phyloP scores from a whole-genome alignment of 1,140 invertebrate species.

The Episyrphus balteatus region DNA sequence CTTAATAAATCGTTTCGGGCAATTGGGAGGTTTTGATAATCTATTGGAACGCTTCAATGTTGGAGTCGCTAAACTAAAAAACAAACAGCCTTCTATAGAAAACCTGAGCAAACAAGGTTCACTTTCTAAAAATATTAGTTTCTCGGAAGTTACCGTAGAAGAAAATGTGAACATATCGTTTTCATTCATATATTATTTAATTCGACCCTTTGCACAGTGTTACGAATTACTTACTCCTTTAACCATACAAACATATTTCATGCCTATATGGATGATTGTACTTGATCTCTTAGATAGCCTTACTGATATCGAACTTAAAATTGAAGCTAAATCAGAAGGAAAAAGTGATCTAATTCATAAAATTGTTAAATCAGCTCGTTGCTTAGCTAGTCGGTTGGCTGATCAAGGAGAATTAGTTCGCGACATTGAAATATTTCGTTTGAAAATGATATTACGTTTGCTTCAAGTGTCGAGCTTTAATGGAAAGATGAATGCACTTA shows the following conservation, averaged over 20 bases:
- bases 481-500: slow-evolving; percentile 97
- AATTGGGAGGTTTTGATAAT: slow-evolving; percentile 77
- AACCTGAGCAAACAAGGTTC: slow-evolving; percentile 2
- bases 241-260: slow-evolving; percentile 85
- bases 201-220: slow-evolving; percentile 86
- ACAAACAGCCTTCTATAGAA: slow-evolving; percentile 9
- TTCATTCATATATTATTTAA: slow-evolving; percentile 68
- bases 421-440: slow-evolving; percentile 86
- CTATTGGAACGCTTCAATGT: slow-evolving; percentile 74
- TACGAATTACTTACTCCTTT: slow-evolving; percentile 82
- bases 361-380: slow-evolving; percentile 82
- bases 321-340: slow-evolving; percentile 91
- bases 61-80: slow-evolving; percentile 21
- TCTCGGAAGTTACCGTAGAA: neutral
- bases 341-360: slow-evolving; percentile 87
- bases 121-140: slow-evolving; percentile 1
- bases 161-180: slow-evolving; percentile 44
- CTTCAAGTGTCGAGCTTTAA: slow-evolving; percentile 97
- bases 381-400: slow-evolving; percentile 65
- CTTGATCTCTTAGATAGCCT: slow-evolving; percentile 84
- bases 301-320: slow-evolving; percentile 94
- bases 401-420: slow-evolving; percentile 75
- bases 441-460: slow-evolving; percentile 92
- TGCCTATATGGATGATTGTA: slow-evolving; percentile 90
- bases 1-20: slow-evolving; percentile 89